Conservation (phyloP, 2,797 vertebrate species). For the Phoeniculus purpureus region DNA sequence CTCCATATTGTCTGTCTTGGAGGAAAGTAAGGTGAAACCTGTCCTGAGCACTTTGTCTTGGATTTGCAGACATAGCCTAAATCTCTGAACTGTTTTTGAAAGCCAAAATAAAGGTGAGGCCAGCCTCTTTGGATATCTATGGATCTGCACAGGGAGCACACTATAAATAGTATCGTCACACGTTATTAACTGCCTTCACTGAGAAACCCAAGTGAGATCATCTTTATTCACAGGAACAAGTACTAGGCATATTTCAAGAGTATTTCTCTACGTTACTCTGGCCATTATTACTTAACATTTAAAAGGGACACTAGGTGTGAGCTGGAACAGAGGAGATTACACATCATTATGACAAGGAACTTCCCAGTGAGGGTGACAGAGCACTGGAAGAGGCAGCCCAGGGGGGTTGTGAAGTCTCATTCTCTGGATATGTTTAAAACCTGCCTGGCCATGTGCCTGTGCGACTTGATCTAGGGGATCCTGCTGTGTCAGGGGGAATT, state of each 20-base stretch:
- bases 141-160: neutral
- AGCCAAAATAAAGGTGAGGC: neutral
- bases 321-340: no score
- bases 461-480: no score
- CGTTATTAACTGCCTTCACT: conserved; percentile 28
- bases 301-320: no score
- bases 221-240: conserved; percentile 9
- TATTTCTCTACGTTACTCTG: neutral
- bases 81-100: neutral
- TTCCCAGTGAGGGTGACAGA: no score
- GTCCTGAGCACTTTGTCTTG: neutral
- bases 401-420: no score
- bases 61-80: neutral
- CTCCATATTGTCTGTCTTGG: neutral
- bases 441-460: no score
- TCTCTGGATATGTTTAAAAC: no score
- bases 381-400: no score
- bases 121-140: neutral
- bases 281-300: neutral
- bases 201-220: conserved; percentile 36
- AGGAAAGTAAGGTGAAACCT: neutral
- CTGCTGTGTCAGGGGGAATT: no score
- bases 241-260: conserved; percentile 13
- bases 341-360: no score
- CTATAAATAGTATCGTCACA: conserved; percentile 28